These are phyloP conservation scores for Myrmecophaga tridactyla DNA, from an alignment of 2,113 vertebrate species.

Conservation along the genomic window DNA sequence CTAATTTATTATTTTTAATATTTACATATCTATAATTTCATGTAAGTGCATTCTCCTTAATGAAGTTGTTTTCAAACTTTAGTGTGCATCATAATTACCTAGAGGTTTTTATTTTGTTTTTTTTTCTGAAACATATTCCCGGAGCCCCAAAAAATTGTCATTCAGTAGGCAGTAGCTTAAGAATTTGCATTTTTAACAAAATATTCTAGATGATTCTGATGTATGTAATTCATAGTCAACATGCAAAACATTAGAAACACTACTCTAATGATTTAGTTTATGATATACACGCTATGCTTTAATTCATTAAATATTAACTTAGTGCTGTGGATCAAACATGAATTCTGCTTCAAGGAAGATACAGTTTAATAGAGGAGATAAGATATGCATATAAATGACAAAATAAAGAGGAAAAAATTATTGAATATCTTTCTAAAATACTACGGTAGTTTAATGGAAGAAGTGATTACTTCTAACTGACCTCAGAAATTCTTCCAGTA, in stretches of 20 bases:
- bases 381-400: conserved; percentile 1
- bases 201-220: conserved; percentile 3
- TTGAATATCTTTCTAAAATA: neutral
- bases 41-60: neutral
- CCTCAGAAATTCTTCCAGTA: neutral
- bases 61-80: neutral
- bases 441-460: neutral
- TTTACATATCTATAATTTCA: neutral
- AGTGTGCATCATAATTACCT: neutral
- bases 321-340: conserved; percentile 4
- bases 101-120: conserved; percentile 18
- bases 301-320: neutral
- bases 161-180: neutral
- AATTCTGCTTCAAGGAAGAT: conserved; percentile 38
- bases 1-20: conserved; percentile 16
- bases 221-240: neutral
- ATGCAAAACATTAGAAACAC: neutral
- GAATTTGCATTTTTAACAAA: conserved; percentile 4
- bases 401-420: conserved; percentile 41
- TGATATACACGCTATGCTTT: neutral
- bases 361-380: neutral
- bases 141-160: neutral
- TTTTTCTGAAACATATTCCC: conserved; percentile 28
- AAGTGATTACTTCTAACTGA: neutral
- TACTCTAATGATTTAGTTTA: neutral